A percentile compares a stretch with the other conserved stretches of the same genome.
These are phyloP conservation scores for Pimephales promelas DNA, from an alignment of 2,113 vertebrate species.

Conservation along the genomic window DNA sequence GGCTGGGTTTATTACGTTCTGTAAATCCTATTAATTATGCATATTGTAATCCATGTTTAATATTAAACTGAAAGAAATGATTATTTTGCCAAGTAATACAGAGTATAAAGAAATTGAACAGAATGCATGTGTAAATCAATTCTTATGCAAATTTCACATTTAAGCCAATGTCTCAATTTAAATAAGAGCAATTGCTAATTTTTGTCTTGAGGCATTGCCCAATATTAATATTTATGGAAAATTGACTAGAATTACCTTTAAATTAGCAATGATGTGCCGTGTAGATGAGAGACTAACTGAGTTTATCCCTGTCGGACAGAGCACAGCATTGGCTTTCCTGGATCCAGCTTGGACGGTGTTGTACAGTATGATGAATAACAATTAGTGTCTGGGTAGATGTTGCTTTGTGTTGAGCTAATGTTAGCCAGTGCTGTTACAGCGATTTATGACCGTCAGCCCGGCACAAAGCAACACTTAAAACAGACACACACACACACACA, in stretches of 20 bases:
- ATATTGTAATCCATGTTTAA: slow-evolving; percentile 29
- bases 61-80: slow-evolving; percentile 39
- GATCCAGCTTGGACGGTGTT: not conserved
- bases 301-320: not conserved
- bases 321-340: not conserved
- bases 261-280: not conserved
- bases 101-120: not conserved
- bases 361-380: not conserved
- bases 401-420: slow-evolving; percentile 43
- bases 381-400: slow-evolving; percentile 2
- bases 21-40: slow-evolving; percentile 39
- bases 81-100: not conserved
- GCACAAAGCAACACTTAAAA: slow-evolving; percentile 38
- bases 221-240: not conserved
- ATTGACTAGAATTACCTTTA: not conserved
- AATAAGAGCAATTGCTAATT: not conserved
- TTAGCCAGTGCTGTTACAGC: slow-evolving; percentile 49
- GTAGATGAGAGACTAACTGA: not conserved
- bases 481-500: no score
- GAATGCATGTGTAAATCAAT: not conserved
- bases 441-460: slow-evolving; percentile 19
- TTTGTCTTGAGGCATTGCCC: not conserved
- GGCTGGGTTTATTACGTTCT: not conserved
- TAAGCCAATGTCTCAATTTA: not conserved
- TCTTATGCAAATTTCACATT: not conserved